phyloP scores from a whole-genome alignment of 2,113 vertebrate genomes.

The Esox niger region DNA sequence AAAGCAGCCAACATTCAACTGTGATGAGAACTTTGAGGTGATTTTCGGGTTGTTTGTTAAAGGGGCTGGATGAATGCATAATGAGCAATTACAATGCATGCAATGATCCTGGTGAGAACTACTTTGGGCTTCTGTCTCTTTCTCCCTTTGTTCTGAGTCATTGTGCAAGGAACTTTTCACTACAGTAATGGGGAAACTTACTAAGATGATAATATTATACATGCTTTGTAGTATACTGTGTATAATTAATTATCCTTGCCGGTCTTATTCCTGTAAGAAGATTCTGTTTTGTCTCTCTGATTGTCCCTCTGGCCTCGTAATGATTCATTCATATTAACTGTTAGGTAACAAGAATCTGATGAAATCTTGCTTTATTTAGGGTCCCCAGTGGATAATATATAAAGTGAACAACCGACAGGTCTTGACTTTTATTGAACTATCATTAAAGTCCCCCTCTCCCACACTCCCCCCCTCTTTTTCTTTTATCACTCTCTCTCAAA shows the following conservation, averaged over 20 bases:
- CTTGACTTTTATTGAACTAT: neutral
- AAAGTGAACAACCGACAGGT: neutral
- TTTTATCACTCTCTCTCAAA: neutral
- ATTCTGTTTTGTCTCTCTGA: neutral
- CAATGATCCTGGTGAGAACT: slow-evolving; percentile 42
- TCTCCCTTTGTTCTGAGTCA: slow-evolving; percentile 34
- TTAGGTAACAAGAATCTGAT: slow-evolving; percentile 28
- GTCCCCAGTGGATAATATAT: neutral
- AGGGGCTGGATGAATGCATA: slow-evolving; percentile 28
- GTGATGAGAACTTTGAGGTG: slow-evolving; percentile 32
- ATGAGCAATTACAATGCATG: slow-evolving; percentile 40
- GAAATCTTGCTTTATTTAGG: neutral
- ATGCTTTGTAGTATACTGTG: slow-evolving; percentile 17
- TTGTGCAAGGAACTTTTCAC: slow-evolving; percentile 27
- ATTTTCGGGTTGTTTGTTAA: slow-evolving; percentile 22
- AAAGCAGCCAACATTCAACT: slow-evolving; percentile 19
- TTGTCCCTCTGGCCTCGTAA: slow-evolving; percentile 4
- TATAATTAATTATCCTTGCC: slow-evolving; percentile 18
- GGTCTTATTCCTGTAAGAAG: slow-evolving; percentile 15
- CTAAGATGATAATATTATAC: slow-evolving; percentile 29
- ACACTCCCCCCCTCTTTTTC: neutral
- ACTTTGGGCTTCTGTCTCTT: neutral
- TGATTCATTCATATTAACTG: slow-evolving; percentile 21
- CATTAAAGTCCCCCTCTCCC: neutral
- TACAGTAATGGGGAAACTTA: slow-evolving; percentile 33